Evolutionary conservation across 2,888 invertebrate species (phyloP).

Genomic region (Adelognathus sp.): DNA sequence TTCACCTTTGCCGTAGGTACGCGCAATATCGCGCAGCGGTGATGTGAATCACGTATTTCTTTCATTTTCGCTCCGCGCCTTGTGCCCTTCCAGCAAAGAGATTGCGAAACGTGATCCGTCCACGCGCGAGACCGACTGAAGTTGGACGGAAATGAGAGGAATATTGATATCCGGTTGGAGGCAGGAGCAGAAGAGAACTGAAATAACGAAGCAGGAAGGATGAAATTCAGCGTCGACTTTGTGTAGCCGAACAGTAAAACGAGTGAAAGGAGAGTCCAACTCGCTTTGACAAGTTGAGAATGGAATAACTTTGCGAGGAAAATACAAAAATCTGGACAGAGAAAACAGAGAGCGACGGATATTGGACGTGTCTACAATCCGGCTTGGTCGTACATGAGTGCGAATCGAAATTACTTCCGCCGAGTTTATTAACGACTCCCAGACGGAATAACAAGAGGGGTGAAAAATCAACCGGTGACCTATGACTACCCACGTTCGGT

Average conservation of each 20-base stretch:
- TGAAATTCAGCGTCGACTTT: not conserved
- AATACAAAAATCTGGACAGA: conserved; percentile 24
- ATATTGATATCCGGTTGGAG: conserved; percentile 38
- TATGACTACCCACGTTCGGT: not conserved
- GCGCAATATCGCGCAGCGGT: not conserved
- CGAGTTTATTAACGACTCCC: conserved; percentile 8
- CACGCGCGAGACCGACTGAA: not conserved
- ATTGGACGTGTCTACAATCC: conserved; percentile 40
- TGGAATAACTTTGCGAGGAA: conserved; percentile 24
- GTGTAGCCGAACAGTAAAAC: not conserved
- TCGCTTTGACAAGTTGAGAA: conserved; percentile 60
- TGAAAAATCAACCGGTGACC: not conserved
- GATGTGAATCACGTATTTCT: not conserved
- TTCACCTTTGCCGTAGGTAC: not conserved
- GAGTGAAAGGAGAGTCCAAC: conserved; percentile 53
- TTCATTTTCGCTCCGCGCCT: not conserved
- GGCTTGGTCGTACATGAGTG: conserved; percentile 2
- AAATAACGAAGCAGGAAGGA: not conserved
- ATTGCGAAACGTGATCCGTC: not conserved
- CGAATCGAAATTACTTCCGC: conserved; percentile 10
- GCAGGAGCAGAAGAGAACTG: conserved; percentile 7
- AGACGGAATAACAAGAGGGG: conserved; percentile 13
- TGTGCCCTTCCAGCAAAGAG: not conserved
- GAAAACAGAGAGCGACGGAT: conserved; percentile 17
- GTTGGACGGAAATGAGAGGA: not conserved